A percentile compares a stretch with the other conserved stretches of the same genome.
Evolutionary conservation across 2,113 vertebrate genomes (phyloP).

Genomic region (Phyllostomus discolor): DNA sequence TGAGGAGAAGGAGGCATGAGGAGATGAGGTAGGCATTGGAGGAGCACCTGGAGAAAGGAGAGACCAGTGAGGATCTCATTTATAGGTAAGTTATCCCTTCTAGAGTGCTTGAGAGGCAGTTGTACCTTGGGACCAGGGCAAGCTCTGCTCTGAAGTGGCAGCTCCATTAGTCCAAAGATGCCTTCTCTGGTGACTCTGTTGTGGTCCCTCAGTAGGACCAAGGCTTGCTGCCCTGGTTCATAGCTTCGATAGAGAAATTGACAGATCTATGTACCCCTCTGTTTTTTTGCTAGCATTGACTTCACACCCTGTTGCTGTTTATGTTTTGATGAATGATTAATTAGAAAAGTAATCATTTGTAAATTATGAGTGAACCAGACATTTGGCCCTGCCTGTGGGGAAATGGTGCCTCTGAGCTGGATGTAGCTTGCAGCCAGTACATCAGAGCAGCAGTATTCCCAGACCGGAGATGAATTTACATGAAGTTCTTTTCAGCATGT

Average conservation of each 20-base stretch:
- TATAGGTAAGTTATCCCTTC: background rate
- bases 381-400: conserved; percentile 82
- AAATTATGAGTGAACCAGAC: conserved; percentile 83
- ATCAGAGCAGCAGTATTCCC: conserved; percentile 77
- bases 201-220: background rate
- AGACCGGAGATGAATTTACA: conserved; percentile 82
- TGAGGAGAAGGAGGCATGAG: background rate
- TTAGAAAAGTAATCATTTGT: conserved; percentile 88
- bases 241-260: conserved; percentile 54
- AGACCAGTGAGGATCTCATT: background rate
- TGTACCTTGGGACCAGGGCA: background rate
- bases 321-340: conserved; percentile 88
- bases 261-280: conserved; percentile 79
- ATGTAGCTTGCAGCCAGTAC: conserved; percentile 70
- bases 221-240: background rate
- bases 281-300: conserved; percentile 56
- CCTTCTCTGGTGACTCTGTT: background rate
- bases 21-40: background rate
- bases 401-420: conserved; percentile 75
- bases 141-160: background rate
- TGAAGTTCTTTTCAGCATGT: conserved; percentile 80
- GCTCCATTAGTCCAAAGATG: background rate
- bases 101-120: background rate
- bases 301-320: conserved; percentile 80
- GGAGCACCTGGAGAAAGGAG: background rate